A percentile compares a stretch with the other conserved stretches of the same genome.
Conservation (phyloP, 2,797 vertebrate species). For the Dromococcyx pavoninus region DNA sequence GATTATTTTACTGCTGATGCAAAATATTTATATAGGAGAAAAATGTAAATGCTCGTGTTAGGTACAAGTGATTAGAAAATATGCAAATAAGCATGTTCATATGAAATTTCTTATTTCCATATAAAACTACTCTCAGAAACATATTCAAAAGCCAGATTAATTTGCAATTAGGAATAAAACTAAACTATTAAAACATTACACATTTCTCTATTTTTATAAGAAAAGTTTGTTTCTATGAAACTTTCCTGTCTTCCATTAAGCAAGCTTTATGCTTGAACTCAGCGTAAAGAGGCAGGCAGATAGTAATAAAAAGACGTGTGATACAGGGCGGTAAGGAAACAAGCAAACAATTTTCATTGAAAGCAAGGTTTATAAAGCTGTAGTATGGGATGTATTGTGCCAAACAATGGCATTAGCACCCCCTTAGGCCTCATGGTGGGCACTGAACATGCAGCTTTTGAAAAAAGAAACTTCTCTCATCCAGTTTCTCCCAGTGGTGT, state of each 20-base stretch:
- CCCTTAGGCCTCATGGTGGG: slow-evolving; percentile 85
- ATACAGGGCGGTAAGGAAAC: slow-evolving; percentile 79
- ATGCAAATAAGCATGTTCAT: not conserved
- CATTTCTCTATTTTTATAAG: not conserved
- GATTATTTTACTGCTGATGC: not conserved
- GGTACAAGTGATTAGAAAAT: not conserved
- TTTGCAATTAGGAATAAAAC: not conserved
- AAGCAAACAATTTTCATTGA: slow-evolving; percentile 82
- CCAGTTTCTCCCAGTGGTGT: slow-evolving; percentile 77
- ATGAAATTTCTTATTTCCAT: not conserved
- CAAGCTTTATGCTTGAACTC: not conserved
- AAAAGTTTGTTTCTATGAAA: not conserved
- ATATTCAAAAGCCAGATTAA: not conserved
- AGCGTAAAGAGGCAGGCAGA: slow-evolving; percentile 64
- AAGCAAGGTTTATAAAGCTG: slow-evolving; percentile 82
- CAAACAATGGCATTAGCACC: slow-evolving; percentile 85
- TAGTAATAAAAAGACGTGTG: slow-evolving; percentile 76
- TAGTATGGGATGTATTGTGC: slow-evolving; percentile 74
- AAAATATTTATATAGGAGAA: not conserved
- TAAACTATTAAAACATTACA: not conserved
- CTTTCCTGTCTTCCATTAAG: not conserved
- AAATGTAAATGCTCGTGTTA: not conserved
- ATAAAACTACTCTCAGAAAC: not conserved
- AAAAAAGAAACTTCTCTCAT: slow-evolving; percentile 81
- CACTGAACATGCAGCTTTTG: slow-evolving; percentile 86